These are phyloP conservation scores for Theropithecus gelada DNA, from an alignment of 2,113 vertebrate species.

Conservation along the genomic window DNA sequence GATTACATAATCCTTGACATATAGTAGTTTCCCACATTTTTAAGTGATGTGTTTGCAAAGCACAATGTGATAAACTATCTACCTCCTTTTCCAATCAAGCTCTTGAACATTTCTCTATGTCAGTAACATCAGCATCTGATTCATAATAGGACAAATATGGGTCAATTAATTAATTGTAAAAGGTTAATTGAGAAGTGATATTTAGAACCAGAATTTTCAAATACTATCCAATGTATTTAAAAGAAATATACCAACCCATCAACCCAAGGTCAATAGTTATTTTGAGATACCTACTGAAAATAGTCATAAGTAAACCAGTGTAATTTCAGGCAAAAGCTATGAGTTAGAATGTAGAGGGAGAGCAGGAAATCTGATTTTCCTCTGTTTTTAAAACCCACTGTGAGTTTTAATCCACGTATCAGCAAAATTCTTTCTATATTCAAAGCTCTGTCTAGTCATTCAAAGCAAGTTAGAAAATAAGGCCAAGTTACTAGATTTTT, in stretches of 20 bases:
- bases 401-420: not conserved
- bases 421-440: not conserved
- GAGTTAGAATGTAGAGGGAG: not conserved
- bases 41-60: not conserved
- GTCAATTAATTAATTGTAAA: not conserved
- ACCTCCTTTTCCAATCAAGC: not conserved
- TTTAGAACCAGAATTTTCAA: not conserved
- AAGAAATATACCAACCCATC: not conserved
- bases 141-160: not conserved
- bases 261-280: not conserved
- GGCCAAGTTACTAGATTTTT: not conserved
- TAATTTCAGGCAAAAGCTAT: not conserved
- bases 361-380: not conserved
- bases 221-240: not conserved
- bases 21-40: not conserved
- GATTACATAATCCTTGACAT: not conserved
- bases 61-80: not conserved
- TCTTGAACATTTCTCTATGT: not conserved
- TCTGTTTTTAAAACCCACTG: conserved; percentile 13
- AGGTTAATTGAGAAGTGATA: not conserved
- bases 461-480: conserved; percentile 13
- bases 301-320: not conserved
- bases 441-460: not conserved
- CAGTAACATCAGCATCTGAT: not conserved
- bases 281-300: not conserved